Percentiles rank a stretch among this genome's conserved stretches.
Evolutionary conservation across 2,113 vertebrate species (phyloP).

Genomic region (Amphiprion ocellaris): DNA sequence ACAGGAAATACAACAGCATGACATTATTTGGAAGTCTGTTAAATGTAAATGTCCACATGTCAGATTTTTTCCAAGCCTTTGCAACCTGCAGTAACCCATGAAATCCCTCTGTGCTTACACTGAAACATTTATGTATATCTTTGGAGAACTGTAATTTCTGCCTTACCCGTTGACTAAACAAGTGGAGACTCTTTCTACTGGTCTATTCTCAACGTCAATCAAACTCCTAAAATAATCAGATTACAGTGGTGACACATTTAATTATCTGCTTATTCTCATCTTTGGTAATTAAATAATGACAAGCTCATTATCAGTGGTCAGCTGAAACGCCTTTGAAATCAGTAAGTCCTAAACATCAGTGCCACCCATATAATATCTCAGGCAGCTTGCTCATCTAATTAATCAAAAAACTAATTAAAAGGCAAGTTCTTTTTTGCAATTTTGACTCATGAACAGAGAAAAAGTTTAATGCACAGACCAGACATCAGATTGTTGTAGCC

Average conservation of each 20-base stretch:
- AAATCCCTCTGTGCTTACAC: background rate
- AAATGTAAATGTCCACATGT: no score
- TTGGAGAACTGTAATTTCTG: constrained; percentile 10
- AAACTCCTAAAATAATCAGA: constrained; percentile 1
- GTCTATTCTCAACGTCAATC: background rate
- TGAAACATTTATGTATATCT: background rate
- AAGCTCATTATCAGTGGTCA: constrained; percentile 13
- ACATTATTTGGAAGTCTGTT: no score
- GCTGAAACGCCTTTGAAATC: constrained; percentile 36
- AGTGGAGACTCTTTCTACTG: background rate
- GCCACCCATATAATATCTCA: background rate
- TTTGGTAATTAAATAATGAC: constrained; percentile 28
- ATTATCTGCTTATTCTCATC: constrained; percentile 26
- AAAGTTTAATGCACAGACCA: constrained; percentile 3
- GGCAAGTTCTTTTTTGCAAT: background rate
- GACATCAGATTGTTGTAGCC: background rate
- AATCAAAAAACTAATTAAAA: constrained; percentile 15
- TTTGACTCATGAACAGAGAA: background rate
- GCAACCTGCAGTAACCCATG: background rate
- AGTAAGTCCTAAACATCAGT: constrained; percentile 20
- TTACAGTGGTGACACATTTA: constrained; percentile 13
- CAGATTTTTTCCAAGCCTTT: background rate
- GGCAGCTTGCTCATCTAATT: constrained; percentile 11
- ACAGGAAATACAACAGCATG: no score
- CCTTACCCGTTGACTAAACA: background rate